Conservation (phyloP, 2,888 invertebrate species). For the Pelosia muscerda region DNA sequence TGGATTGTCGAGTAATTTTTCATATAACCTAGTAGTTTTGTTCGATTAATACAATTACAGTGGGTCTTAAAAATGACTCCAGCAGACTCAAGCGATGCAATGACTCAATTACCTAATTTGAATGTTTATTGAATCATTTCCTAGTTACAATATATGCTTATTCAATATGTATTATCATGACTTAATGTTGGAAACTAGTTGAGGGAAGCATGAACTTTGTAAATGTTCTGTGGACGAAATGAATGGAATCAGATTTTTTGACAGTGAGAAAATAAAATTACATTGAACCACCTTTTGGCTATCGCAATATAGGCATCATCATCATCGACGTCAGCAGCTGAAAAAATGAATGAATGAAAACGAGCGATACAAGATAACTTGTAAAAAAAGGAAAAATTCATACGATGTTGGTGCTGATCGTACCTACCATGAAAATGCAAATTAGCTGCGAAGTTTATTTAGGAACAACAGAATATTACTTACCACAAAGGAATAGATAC, state of each 20-base stretch:
- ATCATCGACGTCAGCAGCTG: too few species aligned
- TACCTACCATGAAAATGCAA: constrained; percentile 37
- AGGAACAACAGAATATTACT: constrained; percentile 27
- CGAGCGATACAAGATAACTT: not conserved
- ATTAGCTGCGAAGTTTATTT: constrained; percentile 33
- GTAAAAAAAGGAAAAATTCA: too few species aligned
- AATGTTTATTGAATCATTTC: not conserved
- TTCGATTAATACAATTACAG: not conserved
- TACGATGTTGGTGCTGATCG: not conserved
- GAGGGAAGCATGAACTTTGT: not conserved
- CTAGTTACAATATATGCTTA: not conserved
- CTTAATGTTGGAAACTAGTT: not conserved
- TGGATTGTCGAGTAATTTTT: not conserved
- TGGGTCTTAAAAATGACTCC: not conserved
- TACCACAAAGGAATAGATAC: constrained; percentile 16
- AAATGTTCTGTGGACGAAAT: not conserved
- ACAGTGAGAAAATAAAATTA: not conserved
- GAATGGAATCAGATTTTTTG: not conserved
- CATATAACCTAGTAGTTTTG: not conserved
- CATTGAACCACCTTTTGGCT: not conserved
- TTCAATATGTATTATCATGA: not conserved
- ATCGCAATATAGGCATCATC: not conserved
- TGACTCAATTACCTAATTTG: not conserved
- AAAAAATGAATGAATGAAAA: not conserved
- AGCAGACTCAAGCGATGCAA: not conserved